Evolutionary conservation across 2,113 vertebrate species (phyloP).

Genomic region (Aix galericulata): DNA sequence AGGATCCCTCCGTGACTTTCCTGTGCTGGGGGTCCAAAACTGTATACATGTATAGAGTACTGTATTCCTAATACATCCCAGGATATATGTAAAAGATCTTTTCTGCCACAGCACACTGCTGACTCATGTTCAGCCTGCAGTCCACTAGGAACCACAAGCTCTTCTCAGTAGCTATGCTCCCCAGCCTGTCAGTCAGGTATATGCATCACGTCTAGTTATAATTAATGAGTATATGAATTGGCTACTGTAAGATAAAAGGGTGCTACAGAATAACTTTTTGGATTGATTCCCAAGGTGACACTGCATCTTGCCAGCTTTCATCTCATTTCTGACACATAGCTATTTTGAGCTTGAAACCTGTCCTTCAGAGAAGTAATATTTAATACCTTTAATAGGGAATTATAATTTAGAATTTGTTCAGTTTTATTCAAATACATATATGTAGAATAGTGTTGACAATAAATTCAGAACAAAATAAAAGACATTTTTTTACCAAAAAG

Average conservation of each 20-base stretch:
- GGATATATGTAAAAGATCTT: rapidly evolving
- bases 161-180: neutral
- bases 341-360: neutral
- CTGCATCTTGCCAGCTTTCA: neutral
- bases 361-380: neutral
- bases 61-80: neutral
- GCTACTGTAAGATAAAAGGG: neutral
- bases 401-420: neutral
- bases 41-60: neutral
- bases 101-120: neutral
- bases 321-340: neutral
- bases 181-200: neutral
- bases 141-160: rapidly evolving
- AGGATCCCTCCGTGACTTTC: neutral
- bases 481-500: neutral
- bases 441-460: neutral
- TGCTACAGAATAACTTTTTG: neutral
- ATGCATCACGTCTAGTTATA: neutral
- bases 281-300: neutral
- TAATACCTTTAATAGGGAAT: neutral
- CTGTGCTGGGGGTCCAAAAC: neutral
- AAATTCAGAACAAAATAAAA: neutral
- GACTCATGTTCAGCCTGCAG: neutral
- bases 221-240: neutral
- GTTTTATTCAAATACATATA: neutral